Evolutionary conservation across 2,113 vertebrate species (phyloP), one percentile per base, ranked within the genome.

Genomic region (Cranoglanis bouderius): DNA sequence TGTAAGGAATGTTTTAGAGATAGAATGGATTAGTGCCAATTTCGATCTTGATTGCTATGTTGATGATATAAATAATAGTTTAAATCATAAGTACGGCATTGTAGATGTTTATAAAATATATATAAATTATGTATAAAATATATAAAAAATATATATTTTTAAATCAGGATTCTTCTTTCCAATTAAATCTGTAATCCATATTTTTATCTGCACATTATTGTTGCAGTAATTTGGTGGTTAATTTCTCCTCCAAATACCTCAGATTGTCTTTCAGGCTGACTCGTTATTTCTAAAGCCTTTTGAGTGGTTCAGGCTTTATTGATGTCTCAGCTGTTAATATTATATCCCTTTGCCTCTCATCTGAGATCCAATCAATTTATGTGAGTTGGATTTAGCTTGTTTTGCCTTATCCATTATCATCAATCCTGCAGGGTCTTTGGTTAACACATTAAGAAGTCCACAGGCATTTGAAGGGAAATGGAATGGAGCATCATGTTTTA

Each of bases 1-100:
- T 91, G 93, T 88, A 88, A 88, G 94, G 96, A 96, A 96, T 94
- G 95, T 95, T 96, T 97, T 95, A 94, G 96, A 97, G 97, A 96
- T 94, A 96, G 92, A 91, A 93, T 92, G 94, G 95, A 93, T 87
- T 89, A 93, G 92, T 91, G 89, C 87, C 92, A 72, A 91, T 88
- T 88, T 57, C 35, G 32, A 72, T 88, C 87, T 77, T 90, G 88
- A 85, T 89, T 91, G 77, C 38, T 77, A 75, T 53, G 88, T 89
- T 88, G 88, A 81, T 92, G 89, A 61, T 87, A 53, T 88, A 92
- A 88, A 90, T 88, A 46, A 87, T 65, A 88, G 91, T 91, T 89
- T 82, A 14, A 91, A 82, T 82, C 74, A 82, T 81, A 78, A 70
- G 72, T 74, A 82, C 40, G 5, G 5, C 67, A 61, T 84, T 86